Percentiles rank a stretch among this genome's conserved stretches.
Conservation (phyloP, 92 coral and sea anemone species). For the Galaxea fascicularis region DNA sequence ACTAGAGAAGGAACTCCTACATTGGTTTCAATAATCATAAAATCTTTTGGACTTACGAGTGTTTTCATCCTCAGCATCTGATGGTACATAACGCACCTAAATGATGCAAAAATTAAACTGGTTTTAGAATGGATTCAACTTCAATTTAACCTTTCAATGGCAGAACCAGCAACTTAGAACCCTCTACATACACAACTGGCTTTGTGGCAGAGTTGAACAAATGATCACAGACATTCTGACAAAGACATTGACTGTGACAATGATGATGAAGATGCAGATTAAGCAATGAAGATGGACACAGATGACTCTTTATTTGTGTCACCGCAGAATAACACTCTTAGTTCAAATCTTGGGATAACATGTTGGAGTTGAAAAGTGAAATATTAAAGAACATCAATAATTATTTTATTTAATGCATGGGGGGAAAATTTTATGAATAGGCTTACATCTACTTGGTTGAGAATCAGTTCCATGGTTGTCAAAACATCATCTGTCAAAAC, state of each 20-base stretch:
- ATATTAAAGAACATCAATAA: background rate
- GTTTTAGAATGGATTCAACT: background rate
- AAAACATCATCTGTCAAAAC: conserved; percentile 83
- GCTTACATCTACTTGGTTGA: conserved; percentile 90
- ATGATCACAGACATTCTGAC: no score
- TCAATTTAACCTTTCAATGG: background rate
- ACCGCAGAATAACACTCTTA: no score
- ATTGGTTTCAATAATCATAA: background rate
- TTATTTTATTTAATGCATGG: no score
- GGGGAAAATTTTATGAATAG: background rate
- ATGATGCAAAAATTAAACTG: background rate
- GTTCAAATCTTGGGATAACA: no score
- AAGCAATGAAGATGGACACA: no score
- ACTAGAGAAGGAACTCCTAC: no score
- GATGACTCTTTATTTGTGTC: no score
- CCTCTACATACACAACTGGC: background rate
- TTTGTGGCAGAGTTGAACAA: no score
- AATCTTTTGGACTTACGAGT: conserved; percentile 75
- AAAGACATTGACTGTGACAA: no score
- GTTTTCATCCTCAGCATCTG: conserved; percentile 79
- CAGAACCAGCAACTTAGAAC: no score
- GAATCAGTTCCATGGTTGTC: conserved; percentile 88
- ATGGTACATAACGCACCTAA: conserved; percentile 78
- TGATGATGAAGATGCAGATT: no score
- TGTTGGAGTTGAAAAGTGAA: background rate